Base-by-base conservation (phyloP, 2,113 vertebrate genomes). In the Etheostoma spectabile region DNA sequence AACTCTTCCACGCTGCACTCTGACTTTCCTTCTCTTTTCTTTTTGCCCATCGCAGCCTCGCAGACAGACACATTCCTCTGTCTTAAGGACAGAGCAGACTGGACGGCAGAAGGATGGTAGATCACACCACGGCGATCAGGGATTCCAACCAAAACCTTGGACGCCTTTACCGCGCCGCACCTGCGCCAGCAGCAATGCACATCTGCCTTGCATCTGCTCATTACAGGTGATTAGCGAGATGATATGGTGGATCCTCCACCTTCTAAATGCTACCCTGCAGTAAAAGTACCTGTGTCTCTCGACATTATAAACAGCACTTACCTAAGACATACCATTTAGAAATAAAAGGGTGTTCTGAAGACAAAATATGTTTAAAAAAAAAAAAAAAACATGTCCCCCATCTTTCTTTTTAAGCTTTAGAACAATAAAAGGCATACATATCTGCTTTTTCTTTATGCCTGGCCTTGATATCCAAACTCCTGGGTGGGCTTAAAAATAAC, bases 171-270 rank as follows among this genome's bases (percentile, higher is more conserved):
- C 79, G 81, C 80, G 85, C 64, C 80, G 79, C 91, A 86, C 83
- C 88, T 91, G 88, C 74, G 86, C 91, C 89, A 79, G 85, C 84
- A 88, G 86, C 89, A 78, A 74, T 42, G 63, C 87, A 90, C 93
- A 93, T 93, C 91, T 93, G 93, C 86, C 73, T 83, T 85, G 75
- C 88, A 93, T 93, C 91, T 89, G 88, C 81, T 93, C 86, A 85
- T 90, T 88, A 77, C 86, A 84, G 89, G 86, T 93, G 89, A 93
- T 92, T 93, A 91, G 88, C 22, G 35, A 83, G 59, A 86, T 81
- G 74, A 87, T 88, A 64, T 55, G 82, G 76, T 69, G 83, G 59
- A 51, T 80, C 86, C 72, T 70, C 76, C 35, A 52, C 65, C 45
- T 51, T 90, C 68, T 79, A 92, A 91, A 87, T 86, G 74, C 61